Percentiles rank a stretch among this genome's conserved stretches.
phyloP scores from a whole-genome alignment of 2,113 vertebrate species.

The Hyla sarda region DNA sequence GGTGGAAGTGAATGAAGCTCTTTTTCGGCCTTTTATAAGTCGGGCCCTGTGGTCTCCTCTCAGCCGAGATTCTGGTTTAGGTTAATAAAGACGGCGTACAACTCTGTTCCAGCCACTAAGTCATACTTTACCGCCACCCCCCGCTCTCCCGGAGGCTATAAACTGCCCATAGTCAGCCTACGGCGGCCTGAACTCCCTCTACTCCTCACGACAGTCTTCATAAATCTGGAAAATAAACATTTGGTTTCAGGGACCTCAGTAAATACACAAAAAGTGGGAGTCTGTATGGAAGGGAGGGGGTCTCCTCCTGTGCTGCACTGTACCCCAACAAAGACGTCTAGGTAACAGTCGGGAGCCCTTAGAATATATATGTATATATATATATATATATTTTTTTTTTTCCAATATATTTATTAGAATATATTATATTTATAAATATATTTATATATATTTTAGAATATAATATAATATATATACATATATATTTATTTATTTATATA shows the following conservation, averaged over 20 bases:
- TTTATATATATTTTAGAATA: too few relatives aligned
- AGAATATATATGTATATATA: too few relatives aligned
- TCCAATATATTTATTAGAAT: too few relatives aligned
- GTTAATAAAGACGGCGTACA: conserved; percentile 9
- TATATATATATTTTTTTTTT: too few relatives aligned
- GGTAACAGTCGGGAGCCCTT: too few relatives aligned
- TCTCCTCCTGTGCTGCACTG: not conserved
- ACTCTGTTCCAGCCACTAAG: conserved; percentile 1
- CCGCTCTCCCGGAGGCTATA: conserved; percentile 5
- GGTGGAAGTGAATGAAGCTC: conserved; percentile 8
- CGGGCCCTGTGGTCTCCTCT: conserved; percentile 40
- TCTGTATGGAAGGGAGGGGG: not conserved
- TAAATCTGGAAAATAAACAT: conserved; percentile 40
- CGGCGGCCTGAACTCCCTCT: conserved; percentile 1
- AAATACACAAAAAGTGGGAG: conserved; percentile 7
- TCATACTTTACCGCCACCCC: not conserved
- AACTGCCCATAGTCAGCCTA: conserved; percentile 13
- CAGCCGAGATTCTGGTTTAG: conserved; percentile 32
- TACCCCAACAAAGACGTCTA: too few relatives aligned
- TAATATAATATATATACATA: too few relatives aligned
- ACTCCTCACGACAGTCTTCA: conserved; percentile 9
- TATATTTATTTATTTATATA: too few relatives aligned
- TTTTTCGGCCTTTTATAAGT: conserved; percentile 13
- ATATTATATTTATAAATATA: too few relatives aligned
- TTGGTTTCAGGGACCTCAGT: conserved; percentile 13